Percentiles rank a stretch among this genome's conserved stretches.
Conservation (phyloP, 2,797 vertebrate species). For the Trachops cirrhosus region DNA sequence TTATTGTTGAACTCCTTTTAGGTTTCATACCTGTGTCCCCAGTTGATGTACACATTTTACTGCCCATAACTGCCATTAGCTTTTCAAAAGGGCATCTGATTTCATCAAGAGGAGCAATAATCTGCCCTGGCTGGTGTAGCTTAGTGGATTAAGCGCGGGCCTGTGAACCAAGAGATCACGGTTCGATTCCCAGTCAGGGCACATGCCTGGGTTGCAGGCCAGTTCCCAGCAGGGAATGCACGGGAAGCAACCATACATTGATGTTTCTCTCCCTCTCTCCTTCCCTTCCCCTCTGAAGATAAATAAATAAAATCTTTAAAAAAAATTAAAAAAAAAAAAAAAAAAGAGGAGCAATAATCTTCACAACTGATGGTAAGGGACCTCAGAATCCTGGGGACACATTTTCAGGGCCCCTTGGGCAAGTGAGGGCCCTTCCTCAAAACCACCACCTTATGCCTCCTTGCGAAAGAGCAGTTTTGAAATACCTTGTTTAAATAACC, state of each 20-base stretch:
- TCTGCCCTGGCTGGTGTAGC: no score
- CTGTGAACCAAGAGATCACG: no score
- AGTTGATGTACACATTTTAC: neutral
- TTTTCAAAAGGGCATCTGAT: neutral
- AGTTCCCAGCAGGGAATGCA: no score
- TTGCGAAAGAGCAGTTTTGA: neutral
- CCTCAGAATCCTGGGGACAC: neutral
- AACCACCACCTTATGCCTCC: neutral
- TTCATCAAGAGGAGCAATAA: neutral
- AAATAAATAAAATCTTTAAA: no score
- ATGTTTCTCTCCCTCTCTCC: no score
- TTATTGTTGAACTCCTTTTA: neutral
- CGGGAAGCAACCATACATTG: no score
- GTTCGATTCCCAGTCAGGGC: no score
- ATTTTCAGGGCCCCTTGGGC: neutral
- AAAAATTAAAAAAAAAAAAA: no score
- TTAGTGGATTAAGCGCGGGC: no score
- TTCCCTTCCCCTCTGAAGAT: no score
- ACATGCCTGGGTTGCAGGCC: no score
- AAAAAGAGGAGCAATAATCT: neutral
- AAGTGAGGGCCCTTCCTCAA: neutral
- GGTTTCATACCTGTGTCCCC: neutral
- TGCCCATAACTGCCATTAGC: neutral
- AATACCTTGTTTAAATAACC: neutral
- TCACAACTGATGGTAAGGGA: neutral